Evolutionary conservation across 2,797 vertebrate genomes (phyloP).

Genomic region (Falco berigora): DNA sequence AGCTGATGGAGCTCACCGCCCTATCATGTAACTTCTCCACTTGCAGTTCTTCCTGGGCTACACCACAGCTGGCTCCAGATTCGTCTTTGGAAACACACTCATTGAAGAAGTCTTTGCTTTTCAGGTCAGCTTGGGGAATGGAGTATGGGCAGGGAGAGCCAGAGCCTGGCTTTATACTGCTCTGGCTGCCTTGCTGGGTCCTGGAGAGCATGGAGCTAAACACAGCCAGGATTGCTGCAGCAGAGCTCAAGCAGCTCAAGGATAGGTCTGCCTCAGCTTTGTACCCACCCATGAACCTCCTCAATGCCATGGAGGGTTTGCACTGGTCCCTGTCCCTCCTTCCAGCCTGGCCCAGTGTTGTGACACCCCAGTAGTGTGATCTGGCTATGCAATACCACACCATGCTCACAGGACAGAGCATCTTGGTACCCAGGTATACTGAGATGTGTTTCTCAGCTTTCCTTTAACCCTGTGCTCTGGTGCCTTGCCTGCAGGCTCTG

Average conservation of each 20-base stretch:
- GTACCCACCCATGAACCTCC: background rate
- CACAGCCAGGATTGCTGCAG: background rate
- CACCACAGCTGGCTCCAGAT: slow-evolving; percentile 82
- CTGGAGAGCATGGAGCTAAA: background rate
- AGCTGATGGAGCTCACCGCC: background rate
- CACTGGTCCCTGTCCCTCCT: background rate
- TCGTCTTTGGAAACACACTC: slow-evolving; percentile 85
- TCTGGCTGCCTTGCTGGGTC: background rate
- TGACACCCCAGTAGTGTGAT: background rate
- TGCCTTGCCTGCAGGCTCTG: slow-evolving; percentile 74
- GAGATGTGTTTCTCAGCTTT: background rate
- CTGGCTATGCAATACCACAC: background rate
- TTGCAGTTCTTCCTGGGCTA: slow-evolving; percentile 87
- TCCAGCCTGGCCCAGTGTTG: background rate
- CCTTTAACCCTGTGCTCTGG: background rate
- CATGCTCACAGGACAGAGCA: background rate
- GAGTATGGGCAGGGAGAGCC: background rate
- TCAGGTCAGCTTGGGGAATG: slow-evolving; percentile 78
- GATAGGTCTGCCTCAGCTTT: background rate
- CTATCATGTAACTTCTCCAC: background rate
- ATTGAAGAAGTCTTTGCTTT: slow-evolving; percentile 84
- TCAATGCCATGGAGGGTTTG: background rate
- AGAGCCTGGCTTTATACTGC: background rate
- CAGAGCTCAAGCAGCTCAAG: background rate
- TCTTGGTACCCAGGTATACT: background rate